Conservation (phyloP, 1,140 invertebrate genomes). For the Vanessa atalanta region DNA sequence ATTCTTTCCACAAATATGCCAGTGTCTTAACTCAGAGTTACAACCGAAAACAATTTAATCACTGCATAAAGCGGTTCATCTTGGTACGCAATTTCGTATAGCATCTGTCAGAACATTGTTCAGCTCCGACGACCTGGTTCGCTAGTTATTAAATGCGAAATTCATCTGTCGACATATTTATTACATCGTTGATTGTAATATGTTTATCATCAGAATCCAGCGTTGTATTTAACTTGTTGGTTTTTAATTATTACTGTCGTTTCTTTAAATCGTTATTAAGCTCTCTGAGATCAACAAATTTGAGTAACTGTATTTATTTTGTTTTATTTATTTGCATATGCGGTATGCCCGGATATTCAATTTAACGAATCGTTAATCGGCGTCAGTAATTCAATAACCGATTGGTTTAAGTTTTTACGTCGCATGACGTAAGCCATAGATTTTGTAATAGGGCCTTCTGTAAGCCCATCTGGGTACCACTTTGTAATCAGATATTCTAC, state of each 20-base stretch:
- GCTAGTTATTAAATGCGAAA: conserved; percentile 11
- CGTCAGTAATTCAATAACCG: too few species aligned
- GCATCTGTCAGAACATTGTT: conserved; percentile 14
- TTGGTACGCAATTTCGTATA: background rate
- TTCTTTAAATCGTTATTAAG: background rate
- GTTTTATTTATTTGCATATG: too few species aligned
- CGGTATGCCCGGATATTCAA: too few species aligned
- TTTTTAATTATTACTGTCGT: background rate
- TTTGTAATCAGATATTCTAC: too few species aligned
- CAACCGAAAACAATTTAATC: conserved; percentile 24
- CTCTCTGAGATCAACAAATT: background rate
- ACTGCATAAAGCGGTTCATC: conserved; percentile 2
- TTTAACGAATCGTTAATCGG: too few species aligned
- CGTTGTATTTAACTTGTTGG: conserved; percentile 18
- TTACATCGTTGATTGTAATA: conserved; percentile 12
- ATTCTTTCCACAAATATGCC: conserved; percentile 14
- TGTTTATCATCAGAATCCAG: conserved; percentile 17
- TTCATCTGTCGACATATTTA: conserved; percentile 19
- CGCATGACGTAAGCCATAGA: too few species aligned
- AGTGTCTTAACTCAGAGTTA: conserved; percentile 5
- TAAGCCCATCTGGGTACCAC: too few species aligned
- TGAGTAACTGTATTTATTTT: too few species aligned
- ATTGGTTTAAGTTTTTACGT: too few species aligned
- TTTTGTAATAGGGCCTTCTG: too few species aligned
- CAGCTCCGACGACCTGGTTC: conserved; percentile 11